Evolutionary conservation across 2,113 vertebrate genomes (phyloP).

Genomic region (Caranx ignobilis): DNA sequence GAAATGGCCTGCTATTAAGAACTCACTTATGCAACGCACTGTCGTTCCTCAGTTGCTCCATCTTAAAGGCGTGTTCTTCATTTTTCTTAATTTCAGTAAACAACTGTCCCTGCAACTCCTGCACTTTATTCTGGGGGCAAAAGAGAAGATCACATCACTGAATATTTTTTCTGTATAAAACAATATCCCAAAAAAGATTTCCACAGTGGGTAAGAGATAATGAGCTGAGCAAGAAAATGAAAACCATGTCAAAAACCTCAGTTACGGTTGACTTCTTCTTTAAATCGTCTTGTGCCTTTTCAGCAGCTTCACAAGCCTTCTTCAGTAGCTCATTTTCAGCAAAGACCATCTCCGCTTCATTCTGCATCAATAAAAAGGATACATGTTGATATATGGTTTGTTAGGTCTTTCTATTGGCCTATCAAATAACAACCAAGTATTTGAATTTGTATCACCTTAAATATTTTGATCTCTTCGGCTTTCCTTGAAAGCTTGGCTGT

Average conservation of each 20-base stretch:
- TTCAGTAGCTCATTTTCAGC: constrained; percentile 80
- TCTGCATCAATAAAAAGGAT: constrained; percentile 68
- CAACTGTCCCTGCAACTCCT: constrained; percentile 84
- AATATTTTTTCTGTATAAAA: constrained; percentile 3
- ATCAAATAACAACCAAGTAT: neutral
- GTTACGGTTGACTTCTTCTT: constrained; percentile 71
- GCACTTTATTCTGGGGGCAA: constrained; percentile 84
- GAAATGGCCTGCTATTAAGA: neutral
- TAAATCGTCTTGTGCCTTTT: constrained; percentile 78
- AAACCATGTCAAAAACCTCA: constrained; percentile 79
- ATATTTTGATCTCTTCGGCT: constrained; percentile 62
- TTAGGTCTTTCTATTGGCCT: neutral
- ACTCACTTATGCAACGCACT: constrained; percentile 84
- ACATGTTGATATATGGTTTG: neutral
- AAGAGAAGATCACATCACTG: constrained; percentile 6
- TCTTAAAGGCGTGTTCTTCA: constrained; percentile 75
- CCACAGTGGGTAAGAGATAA: neutral
- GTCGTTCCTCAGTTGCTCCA: constrained; percentile 82
- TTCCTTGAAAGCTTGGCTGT: constrained; percentile 64
- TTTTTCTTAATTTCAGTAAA: constrained; percentile 82
- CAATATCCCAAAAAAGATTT: neutral
- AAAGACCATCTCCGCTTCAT: constrained; percentile 70
- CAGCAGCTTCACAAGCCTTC: constrained; percentile 77
- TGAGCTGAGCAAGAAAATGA: neutral
- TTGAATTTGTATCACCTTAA: constrained; percentile 70